These are phyloP conservation scores for Torymus aiolomorphi DNA, from an alignment of 2,888 invertebrate species.

Conservation along the genomic window DNA sequence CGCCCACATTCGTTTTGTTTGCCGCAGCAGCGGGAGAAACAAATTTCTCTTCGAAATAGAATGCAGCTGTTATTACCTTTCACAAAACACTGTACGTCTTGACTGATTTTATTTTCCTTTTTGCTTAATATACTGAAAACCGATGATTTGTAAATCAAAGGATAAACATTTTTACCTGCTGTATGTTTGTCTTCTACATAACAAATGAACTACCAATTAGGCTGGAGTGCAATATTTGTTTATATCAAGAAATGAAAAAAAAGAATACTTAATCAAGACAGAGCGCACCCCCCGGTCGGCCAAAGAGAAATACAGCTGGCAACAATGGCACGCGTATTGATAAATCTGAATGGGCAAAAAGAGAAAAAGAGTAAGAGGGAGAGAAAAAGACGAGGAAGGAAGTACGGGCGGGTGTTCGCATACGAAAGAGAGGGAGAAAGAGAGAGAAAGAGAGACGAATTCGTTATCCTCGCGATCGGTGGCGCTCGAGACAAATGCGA, in stretches of 20 bases:
- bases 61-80: no score
- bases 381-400: constrained; percentile 53
- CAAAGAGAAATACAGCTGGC: not conserved
- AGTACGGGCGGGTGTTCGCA: constrained; percentile 42
- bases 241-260: not conserved
- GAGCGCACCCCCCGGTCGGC: not conserved
- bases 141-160: no score
- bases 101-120: not conserved
- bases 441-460: constrained; percentile 59
- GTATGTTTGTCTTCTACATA: no score
- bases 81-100: no score
- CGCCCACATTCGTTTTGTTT: constrained; percentile 4
- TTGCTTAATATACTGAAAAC: not conserved
- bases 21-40: not conserved
- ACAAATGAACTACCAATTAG: no score
- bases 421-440: constrained; percentile 4
- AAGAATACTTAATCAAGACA: not conserved
- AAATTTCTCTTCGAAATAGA: not conserved
- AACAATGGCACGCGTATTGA: constrained; percentile 59
- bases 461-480: constrained; percentile 69
- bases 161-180: no score
- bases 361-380: constrained; percentile 55
- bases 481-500: constrained; percentile 72
- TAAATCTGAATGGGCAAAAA: constrained; percentile 60
- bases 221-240: no score